Conservation (phyloP, 1,140 invertebrate genomes). For the Pseudachorutes palmiensis region DNA sequence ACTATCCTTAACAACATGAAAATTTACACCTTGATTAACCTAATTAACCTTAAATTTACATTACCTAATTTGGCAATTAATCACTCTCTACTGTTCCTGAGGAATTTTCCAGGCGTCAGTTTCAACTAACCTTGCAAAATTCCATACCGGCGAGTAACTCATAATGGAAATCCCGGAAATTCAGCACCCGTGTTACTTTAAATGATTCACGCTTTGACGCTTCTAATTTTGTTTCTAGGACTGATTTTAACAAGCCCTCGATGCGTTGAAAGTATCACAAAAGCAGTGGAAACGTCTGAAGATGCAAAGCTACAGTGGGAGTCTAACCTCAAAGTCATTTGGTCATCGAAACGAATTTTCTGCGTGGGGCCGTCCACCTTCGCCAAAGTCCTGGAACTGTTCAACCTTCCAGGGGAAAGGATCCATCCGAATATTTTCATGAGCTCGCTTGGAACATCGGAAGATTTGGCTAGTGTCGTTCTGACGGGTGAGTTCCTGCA, state of each 20-base stretch:
- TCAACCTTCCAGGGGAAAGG: background rate
- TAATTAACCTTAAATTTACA: too few relatives aligned
- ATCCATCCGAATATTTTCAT: background rate
- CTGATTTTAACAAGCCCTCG: slow-evolving; percentile 26
- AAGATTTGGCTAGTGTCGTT: slow-evolving; percentile 14
- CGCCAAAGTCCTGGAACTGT: background rate
- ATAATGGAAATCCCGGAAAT: background rate
- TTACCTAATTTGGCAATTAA: too few relatives aligned
- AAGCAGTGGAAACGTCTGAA: background rate
- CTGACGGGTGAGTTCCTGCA: slow-evolving; percentile 12
- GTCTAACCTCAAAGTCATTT: background rate
- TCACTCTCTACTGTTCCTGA: too few relatives aligned
- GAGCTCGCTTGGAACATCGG: slow-evolving; percentile 16
- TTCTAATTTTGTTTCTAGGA: slow-evolving; percentile 13
- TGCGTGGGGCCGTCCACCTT: slow-evolving; percentile 25
- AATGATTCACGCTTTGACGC: background rate
- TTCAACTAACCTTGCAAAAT: too few relatives aligned
- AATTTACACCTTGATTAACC: too few relatives aligned
- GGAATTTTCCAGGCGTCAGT: too few relatives aligned
- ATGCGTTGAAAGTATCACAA: slow-evolving; percentile 23
- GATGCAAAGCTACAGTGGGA: too few relatives aligned
- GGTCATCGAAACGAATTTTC: slow-evolving; percentile 16
- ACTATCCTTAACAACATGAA: background rate
- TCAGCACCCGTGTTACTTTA: background rate
- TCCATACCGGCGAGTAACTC: too few relatives aligned